phyloP scores from a whole-genome alignment of 2,113 vertebrate genomes.

The Ornithorhynchus anatinus region DNA sequence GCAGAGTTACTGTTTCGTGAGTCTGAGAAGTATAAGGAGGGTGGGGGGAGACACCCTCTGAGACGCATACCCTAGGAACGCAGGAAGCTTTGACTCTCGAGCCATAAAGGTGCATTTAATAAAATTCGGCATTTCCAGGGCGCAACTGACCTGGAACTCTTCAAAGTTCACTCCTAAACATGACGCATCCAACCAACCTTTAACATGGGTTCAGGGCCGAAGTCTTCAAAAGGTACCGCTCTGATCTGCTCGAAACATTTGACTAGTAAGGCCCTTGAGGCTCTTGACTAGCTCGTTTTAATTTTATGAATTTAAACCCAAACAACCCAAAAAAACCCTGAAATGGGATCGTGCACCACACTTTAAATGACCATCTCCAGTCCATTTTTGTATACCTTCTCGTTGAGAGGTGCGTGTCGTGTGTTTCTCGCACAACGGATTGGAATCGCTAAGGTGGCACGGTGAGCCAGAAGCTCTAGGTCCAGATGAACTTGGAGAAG shows the following conservation, averaged over 20 bases:
- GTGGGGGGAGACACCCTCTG: too few relatives aligned
- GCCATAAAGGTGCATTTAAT: too few relatives aligned
- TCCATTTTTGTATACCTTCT: constrained; percentile 84
- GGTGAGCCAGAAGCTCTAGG: constrained; percentile 80
- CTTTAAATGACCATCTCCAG: too few relatives aligned
- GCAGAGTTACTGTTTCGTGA: too few relatives aligned
- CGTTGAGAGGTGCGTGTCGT: constrained; percentile 80
- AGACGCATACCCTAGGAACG: too few relatives aligned
- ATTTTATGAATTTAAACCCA: constrained; percentile 25
- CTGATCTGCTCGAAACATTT: neutral
- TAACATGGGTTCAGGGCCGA: neutral
- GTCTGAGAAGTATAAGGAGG: too few relatives aligned
- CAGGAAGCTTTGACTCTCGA: too few relatives aligned
- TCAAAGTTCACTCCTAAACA: too few relatives aligned
- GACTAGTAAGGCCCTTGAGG: too few relatives aligned
- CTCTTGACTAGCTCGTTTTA: neutral
- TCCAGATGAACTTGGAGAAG: constrained; percentile 72
- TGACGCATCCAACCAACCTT: constrained; percentile 18
- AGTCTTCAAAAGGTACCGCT: neutral
- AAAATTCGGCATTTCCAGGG: too few relatives aligned
- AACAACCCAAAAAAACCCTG: neutral
- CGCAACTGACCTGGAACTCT: too few relatives aligned
- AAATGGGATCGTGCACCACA: neutral
- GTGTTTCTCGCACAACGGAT: constrained; percentile 76
- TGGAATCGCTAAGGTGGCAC: constrained; percentile 84